Base-by-base conservation (phyloP, 2,888 invertebrate genomes). In the Brachynemurus nebulosus region DNA sequence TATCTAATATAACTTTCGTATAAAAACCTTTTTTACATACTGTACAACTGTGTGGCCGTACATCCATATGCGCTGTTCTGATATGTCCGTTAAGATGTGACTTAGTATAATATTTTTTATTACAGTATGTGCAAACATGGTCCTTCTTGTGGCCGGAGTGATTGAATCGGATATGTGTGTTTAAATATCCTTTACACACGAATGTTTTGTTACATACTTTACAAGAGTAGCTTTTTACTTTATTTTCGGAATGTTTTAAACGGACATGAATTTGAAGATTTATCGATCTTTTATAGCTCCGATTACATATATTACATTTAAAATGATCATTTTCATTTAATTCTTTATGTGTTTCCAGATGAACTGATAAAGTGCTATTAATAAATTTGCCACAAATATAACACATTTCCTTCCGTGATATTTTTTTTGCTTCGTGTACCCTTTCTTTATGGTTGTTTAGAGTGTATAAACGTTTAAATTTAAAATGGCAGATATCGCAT, bases 61-160 rank as follows among this genome's bases (percentile, higher is more conserved):
- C 25, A 16, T 40, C 40, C 40, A 27, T 27, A 17, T 40, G 40
- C 11, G 18, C 27, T 11, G 25, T 25, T 40, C 23, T 4, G 16
- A 40, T 25, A 27, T 40, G 40, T 4, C 14, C 18, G 7, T 40
- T 21, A 14, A 40, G 12, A n/a, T 21, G 16, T 19, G 18, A 36
- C 19, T 36, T 18, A 2, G 23, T 21, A 25, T 40, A 25, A 40
- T 27, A 40, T 7, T 40, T 27, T 27, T 40, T 40, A 18, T 17
- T 19, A 36, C 36, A 36, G 7, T 18, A 17, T 6, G 17, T n/a
- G 19, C 36, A 36, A 12, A n/a, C 30, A 30, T 30, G 30, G n/a
- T n/a, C n/a, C 7, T 30, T 30, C 14, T 30, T 30, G n/a, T 30
- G n/a, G 4, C n/a, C 14, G n/a, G n/a, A n/a, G 14, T 30, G 30